Conservation (phyloP, 2,888 invertebrate genomes). For the Argyresthia albistria region DNA sequence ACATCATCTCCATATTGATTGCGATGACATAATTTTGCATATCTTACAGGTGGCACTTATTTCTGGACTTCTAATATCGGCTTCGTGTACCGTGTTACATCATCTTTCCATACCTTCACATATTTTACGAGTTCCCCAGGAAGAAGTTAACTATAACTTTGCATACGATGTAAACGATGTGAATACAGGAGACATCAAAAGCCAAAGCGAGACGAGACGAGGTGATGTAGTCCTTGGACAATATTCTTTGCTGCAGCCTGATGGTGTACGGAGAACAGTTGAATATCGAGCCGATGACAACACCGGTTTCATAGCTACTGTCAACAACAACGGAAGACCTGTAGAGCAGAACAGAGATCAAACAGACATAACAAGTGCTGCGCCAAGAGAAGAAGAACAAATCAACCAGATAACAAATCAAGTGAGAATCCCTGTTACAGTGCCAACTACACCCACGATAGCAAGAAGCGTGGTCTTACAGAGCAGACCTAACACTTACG, state of each 20-base stretch:
- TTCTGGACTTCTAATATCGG: slow-evolving; percentile 36
- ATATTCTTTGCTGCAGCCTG: slow-evolving; percentile 67
- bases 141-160: slow-evolving; percentile 53
- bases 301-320: slow-evolving; percentile 67
- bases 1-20: neutral
- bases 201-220: slow-evolving; percentile 61
- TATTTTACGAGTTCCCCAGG: slow-evolving; percentile 9
- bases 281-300: slow-evolving; percentile 69
- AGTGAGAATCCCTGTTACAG: neutral
- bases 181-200: slow-evolving; percentile 68
- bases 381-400: neutral
- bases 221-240: slow-evolving; percentile 68
- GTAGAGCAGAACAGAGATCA: neutral
- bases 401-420: neutral
- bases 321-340: slow-evolving; percentile 42
- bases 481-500: slow-evolving; percentile 3
- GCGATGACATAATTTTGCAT: neutral
- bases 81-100: slow-evolving; percentile 43
- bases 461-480: slow-evolving; percentile 5
- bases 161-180: slow-evolving; percentile 69
- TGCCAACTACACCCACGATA: neutral
- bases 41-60: slow-evolving; percentile 24
- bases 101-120: slow-evolving; percentile 25
- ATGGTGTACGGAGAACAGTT: slow-evolving; percentile 66
- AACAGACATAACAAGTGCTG: neutral